Percentiles rank a stretch among this genome's conserved stretches.
phyloP scores from a whole-genome alignment of 2,113 vertebrate species.

The Poeciliopsis occidentalis region DNA sequence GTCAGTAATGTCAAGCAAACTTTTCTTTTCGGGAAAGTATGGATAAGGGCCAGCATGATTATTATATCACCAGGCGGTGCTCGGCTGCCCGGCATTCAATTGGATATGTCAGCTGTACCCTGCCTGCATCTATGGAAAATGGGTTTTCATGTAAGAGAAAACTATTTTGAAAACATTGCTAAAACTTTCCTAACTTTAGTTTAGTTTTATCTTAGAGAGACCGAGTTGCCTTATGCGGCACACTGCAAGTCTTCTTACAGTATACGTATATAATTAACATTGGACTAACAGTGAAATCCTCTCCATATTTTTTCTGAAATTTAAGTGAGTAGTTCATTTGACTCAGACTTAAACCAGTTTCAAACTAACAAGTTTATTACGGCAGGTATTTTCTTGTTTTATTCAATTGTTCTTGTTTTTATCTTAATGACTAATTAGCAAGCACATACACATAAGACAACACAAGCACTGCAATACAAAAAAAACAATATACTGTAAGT shows the following conservation, averaged over 20 bases:
- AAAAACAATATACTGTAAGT: neutral
- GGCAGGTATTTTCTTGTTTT: neutral
- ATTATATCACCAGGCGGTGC: neutral
- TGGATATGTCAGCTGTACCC: neutral
- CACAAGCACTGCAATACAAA: neutral
- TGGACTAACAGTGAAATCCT: constrained; percentile 4
- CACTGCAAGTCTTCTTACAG: neutral
- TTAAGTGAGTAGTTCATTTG: neutral
- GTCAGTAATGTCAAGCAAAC: constrained; percentile 29
- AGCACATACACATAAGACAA: neutral
- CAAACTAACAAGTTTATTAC: neutral
- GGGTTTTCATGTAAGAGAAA: neutral
- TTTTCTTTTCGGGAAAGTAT: neutral
- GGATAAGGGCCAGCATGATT: neutral
- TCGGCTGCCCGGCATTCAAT: neutral
- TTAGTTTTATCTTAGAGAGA: neutral
- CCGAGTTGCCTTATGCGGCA: neutral
- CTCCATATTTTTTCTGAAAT: constrained; percentile 1
- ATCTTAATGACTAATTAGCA: neutral
- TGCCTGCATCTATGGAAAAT: neutral
- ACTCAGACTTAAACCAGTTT: neutral
- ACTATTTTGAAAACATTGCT: neutral
- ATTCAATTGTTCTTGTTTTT: neutral
- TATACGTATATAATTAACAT: neutral
- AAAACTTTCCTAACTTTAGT: neutral